These are phyloP conservation scores for Chironomus tepperi DNA, from an alignment of 1,140 invertebrate species.

Conservation along the genomic window DNA sequence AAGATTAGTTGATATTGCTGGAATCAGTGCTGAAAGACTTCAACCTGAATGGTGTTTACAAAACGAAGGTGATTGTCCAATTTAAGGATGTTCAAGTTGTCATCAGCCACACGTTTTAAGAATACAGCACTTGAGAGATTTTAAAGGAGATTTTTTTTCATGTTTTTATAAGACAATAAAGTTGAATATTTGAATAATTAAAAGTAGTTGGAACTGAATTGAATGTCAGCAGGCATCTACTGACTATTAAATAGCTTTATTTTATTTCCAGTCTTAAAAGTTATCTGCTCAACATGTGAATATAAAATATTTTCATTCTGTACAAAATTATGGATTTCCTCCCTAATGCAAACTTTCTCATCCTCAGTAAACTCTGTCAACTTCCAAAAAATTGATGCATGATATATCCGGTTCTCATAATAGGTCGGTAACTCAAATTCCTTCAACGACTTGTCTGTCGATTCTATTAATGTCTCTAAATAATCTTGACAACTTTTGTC, in stretches of 20 bases:
- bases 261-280: neutral
- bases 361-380: neutral
- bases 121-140: too few species aligned
- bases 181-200: neutral
- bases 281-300: neutral
- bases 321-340: neutral
- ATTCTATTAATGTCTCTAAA: slow-evolving; percentile 1
- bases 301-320: neutral
- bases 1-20: slow-evolving; percentile 54
- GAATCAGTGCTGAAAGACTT: slow-evolving; percentile 55
- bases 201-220: neutral
- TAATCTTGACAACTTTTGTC: neutral
- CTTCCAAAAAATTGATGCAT: neutral
- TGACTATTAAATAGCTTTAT: neutral
- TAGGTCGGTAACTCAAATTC: neutral
- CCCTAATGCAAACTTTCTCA: neutral
- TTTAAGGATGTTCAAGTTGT: slow-evolving; percentile 27
- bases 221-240: neutral
- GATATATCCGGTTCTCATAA: neutral
- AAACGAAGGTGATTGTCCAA: slow-evolving; percentile 59
- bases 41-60: slow-evolving; percentile 76
- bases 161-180: too few species aligned
- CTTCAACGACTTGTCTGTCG: neutral
- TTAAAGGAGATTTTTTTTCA: too few species aligned
- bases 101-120: too few species aligned